Evolutionary conservation across 2,113 vertebrate genomes (phyloP).

Genomic region (Sturnira hondurensis): DNA sequence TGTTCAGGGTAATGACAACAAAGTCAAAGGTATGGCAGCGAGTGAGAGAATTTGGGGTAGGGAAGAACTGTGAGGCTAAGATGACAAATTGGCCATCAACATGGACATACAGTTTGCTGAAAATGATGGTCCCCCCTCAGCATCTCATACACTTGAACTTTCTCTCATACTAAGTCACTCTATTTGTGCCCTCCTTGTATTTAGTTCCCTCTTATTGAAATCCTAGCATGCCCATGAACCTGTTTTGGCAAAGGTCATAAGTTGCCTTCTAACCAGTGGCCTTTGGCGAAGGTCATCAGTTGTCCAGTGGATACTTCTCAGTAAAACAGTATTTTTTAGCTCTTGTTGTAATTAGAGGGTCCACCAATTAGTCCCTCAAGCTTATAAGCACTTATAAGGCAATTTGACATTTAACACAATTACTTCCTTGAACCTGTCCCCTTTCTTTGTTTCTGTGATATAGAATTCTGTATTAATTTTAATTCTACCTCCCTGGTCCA

Average conservation of each 20-base stretch:
- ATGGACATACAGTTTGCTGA: background rate
- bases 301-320: background rate
- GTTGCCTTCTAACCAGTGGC: too few species aligned
- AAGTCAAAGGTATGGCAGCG: background rate
- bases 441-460: background rate
- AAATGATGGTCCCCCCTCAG: background rate
- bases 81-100: background rate
- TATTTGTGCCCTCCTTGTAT: background rate
- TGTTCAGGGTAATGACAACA: background rate
- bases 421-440: background rate
- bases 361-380: background rate
- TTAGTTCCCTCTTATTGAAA: background rate
- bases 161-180: background rate
- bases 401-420: background rate
- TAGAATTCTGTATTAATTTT: background rate
- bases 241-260: background rate
- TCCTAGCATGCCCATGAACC: background rate
- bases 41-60: background rate
- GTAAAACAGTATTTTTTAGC: background rate
- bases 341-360: background rate
- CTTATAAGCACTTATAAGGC: background rate
- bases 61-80: background rate
- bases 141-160: background rate
- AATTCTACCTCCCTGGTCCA: background rate
- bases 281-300: background rate